These are phyloP conservation scores for Campoplex nolae DNA, from an alignment of 2,888 invertebrate species.

Conservation along the genomic window DNA sequence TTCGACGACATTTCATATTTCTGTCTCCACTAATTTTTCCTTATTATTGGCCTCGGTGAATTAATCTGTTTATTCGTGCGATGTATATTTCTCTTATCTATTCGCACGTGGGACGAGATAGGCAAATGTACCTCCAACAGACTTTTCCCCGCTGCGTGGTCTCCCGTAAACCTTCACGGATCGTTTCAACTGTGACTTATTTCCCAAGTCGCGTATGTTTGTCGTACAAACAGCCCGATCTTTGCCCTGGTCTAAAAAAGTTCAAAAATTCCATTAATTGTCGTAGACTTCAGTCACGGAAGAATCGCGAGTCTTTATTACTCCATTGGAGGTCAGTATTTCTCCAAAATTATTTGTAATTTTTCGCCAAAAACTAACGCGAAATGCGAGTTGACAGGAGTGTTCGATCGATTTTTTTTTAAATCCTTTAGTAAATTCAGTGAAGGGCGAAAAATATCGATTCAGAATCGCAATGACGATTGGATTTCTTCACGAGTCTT, in stretches of 20 bases:
- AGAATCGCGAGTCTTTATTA: not conserved
- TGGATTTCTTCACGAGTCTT: not conserved
- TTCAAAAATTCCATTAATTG: constrained; percentile 8
- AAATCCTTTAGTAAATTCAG: not conserved
- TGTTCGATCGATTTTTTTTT: not conserved
- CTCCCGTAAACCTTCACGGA: not conserved
- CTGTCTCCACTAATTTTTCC: not conserved
- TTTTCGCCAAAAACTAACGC: not conserved
- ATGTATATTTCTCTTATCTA: constrained; percentile 43
- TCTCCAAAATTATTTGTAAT: not conserved
- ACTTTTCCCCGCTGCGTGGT: not conserved
- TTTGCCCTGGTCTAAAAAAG: constrained; percentile 6
- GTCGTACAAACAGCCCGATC: constrained; percentile 11
- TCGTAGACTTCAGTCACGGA: not conserved
- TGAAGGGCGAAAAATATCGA: constrained; percentile 21
- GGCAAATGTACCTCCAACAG: not conserved
- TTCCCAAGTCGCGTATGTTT: constrained; percentile 9
- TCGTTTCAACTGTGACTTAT: not conserved
- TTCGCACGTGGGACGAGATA: constrained; percentile 26
- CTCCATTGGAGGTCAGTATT: not conserved
- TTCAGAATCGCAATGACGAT: not conserved
- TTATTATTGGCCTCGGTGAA: constrained; percentile 1
- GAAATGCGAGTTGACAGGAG: not conserved
- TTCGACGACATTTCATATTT: not conserved
- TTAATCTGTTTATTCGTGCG: not conserved